A percentile compares a stretch with the other conserved stretches of the same genome.
These are phyloP conservation scores for Melangyna quadrimaculata DNA, from an alignment of 2,888 invertebrate genomes.

Conservation along the genomic window DNA sequence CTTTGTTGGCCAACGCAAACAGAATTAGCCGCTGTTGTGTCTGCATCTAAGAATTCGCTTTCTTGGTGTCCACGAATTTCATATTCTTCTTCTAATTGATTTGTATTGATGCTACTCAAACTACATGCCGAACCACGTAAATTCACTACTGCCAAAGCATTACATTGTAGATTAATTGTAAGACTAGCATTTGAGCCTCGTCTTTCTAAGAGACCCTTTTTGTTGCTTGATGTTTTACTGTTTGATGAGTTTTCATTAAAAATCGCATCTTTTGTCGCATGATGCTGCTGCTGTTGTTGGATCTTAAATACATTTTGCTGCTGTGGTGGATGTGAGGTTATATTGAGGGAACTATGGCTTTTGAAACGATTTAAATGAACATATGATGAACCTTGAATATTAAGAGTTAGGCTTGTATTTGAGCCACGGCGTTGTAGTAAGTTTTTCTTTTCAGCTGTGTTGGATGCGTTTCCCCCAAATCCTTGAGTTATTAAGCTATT, in stretches of 20 bases:
- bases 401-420: conserved; percentile 85
- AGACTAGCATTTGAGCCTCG: conserved; percentile 95
- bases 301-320: conserved; percentile 38
- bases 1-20: conserved; percentile 75
- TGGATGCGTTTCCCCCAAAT: neutral
- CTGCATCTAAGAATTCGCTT: conserved; percentile 2
- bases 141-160: conserved; percentile 82
- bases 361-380: conserved; percentile 82
- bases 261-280: conserved; percentile 46
- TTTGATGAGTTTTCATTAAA: conserved; percentile 6
- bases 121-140: conserved; percentile 82
- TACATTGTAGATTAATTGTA: conserved; percentile 86
- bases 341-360: conserved; percentile 83
- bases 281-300: conserved; percentile 56
- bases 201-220: conserved; percentile 87
- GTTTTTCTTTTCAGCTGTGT: conserved; percentile 82
- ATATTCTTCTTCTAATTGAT: conserved; percentile 64
- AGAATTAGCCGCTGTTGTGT: neutral
- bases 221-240: neutral
- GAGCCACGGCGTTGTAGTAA: conserved; percentile 91
- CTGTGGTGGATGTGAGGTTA: conserved; percentile 56
- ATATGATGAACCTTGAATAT: conserved; percentile 76
- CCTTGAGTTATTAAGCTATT: neutral
- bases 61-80: conserved; percentile 30
- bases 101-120: conserved; percentile 79